phyloP scores from a whole-genome alignment of 2,113 vertebrate species.

The Phalacrocorax brasilianus region DNA sequence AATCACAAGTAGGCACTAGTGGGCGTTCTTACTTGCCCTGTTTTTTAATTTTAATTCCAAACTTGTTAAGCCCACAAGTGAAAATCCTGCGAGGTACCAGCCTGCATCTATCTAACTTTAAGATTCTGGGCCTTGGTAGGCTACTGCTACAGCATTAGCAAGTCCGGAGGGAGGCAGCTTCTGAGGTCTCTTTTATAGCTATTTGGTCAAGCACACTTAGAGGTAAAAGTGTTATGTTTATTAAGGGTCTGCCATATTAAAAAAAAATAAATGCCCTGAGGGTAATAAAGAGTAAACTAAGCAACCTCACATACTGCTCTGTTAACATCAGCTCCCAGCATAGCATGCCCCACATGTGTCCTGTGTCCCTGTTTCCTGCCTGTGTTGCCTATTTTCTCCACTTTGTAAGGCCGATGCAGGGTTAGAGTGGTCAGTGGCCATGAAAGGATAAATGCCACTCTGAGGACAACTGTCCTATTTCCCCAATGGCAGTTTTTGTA shows the following conservation, averaged over 20 bases:
- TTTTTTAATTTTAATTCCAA: slow-evolving; percentile 51
- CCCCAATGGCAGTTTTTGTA: not conserved
- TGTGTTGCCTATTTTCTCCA: not conserved
- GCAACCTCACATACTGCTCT: not conserved
- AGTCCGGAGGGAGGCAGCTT: not conserved
- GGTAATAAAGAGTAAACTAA: not conserved
- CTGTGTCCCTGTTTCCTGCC: not conserved
- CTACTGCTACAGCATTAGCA: not conserved
- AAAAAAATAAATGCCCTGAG: not conserved
- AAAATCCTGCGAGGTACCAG: not conserved
- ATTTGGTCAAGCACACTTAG: not conserved
- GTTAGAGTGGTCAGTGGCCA: too few relatives aligned
- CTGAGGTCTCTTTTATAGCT: not conserved
- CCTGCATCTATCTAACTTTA: not conserved
- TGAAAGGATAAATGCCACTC: not conserved
- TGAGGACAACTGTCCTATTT: not conserved
- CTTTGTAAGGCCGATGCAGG: not conserved
- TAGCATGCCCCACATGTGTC: not conserved
- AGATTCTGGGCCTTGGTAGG: not conserved
- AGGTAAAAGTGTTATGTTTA: not conserved
- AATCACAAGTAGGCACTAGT: slow-evolving; percentile 1
- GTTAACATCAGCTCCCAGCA: not conserved
- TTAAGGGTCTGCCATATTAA: not conserved
- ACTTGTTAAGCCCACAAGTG: slow-evolving; percentile 17
- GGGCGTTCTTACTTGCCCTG: slow-evolving; percentile 33